Evolutionary conservation across 2,113 vertebrate species (phyloP).

Genomic region (Anoura caudifer): DNA sequence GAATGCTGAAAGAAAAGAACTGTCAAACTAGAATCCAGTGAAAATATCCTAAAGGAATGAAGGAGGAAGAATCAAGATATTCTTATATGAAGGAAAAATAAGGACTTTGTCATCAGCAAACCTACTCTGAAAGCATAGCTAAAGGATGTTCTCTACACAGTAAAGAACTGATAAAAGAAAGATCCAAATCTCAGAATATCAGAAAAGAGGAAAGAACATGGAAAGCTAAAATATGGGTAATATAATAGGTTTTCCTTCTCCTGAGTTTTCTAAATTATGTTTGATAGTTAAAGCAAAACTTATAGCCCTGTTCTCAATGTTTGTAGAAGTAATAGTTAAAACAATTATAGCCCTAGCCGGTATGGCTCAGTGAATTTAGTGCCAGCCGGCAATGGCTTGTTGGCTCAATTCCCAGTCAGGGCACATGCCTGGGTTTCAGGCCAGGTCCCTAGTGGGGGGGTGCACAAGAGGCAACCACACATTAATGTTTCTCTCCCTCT

Average conservation of each 20-base stretch:
- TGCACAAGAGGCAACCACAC: too few species aligned
- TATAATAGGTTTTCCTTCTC: neutral
- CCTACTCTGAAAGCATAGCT: neutral
- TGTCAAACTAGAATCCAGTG: neutral
- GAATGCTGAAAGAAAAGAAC: neutral
- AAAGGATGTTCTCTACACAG: neutral
- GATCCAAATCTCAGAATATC: neutral
- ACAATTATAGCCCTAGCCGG: neutral
- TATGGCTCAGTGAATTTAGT: too few species aligned
- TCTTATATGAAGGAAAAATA: neutral
- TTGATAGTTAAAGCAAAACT: conserved; percentile 2
- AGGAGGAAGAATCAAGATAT: neutral
- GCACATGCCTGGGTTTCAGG: too few species aligned
- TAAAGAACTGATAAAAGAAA: neutral
- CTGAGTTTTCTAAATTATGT: neutral
- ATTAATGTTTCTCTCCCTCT: too few species aligned
- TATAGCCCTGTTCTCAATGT: neutral
- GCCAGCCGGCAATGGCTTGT: too few species aligned
- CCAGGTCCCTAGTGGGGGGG: too few species aligned
- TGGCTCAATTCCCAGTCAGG: too few species aligned
- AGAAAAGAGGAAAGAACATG: neutral
- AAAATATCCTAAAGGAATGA: neutral
- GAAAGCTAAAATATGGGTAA: neutral
- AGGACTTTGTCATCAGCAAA: neutral
- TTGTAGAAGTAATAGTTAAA: neutral